A percentile compares a stretch with the other conserved stretches of the same genome.
These are phyloP conservation scores for Tholera decimalis DNA, from an alignment of 2,888 invertebrate genomes.

Conservation along the genomic window DNA sequence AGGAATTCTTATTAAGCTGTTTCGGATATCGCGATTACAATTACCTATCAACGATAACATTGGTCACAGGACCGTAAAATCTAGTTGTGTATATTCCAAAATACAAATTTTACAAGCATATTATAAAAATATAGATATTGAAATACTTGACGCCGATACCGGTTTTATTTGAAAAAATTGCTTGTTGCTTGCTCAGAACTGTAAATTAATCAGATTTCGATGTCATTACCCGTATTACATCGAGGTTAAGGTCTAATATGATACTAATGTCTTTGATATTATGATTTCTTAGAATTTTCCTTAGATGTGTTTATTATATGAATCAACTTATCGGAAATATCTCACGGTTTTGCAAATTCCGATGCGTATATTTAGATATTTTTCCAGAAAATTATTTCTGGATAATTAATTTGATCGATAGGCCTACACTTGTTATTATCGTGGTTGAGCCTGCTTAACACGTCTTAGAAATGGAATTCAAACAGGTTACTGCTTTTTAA, in stretches of 20 bases:
- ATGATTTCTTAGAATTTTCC: conserved; percentile 18
- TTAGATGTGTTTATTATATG: neutral
- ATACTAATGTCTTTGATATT: conserved; percentile 17
- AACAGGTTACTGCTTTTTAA: neutral
- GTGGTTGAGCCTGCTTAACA: neutral
- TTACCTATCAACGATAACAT: conserved; percentile 63
- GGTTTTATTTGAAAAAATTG: conserved; percentile 22
- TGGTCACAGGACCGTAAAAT: conserved; percentile 51
- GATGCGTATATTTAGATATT: conserved; percentile 6
- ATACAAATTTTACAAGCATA: conserved; percentile 51
- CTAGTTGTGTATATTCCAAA: conserved; percentile 42
- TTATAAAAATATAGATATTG: conserved; percentile 46
- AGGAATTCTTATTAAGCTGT: conserved; percentile 64
- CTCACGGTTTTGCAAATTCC: conserved; percentile 10
- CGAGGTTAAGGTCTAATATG: conserved; percentile 26
- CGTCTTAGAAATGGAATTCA: neutral
- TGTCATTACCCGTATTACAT: conserved; percentile 26
- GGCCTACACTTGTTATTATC: too few relatives aligned
- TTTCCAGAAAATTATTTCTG: neutral
- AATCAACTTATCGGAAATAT: neutral
- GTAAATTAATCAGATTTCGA: conserved; percentile 27
- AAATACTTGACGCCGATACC: conserved; percentile 21
- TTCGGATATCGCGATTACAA: conserved; percentile 65
- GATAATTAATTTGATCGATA: neutral
- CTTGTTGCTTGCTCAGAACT: conserved; percentile 11